Evolutionary conservation across 2,888 invertebrate species (phyloP).

Genomic region (Gandaritis pyraliata): DNA sequence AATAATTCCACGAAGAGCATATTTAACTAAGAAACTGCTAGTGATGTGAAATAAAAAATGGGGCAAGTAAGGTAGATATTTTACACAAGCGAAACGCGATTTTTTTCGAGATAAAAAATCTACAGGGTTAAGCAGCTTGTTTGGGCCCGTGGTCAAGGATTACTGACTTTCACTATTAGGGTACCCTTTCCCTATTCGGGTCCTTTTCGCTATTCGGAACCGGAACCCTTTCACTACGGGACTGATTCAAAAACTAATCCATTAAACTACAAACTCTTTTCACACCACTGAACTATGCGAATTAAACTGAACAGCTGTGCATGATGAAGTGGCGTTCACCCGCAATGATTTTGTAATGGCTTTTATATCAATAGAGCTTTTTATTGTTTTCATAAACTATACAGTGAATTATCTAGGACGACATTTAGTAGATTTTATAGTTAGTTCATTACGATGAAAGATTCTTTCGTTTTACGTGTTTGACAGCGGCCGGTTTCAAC

Average conservation of each 20-base stretch:
- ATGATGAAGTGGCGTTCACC: slow-evolving; percentile 17
- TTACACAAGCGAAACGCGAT: no score
- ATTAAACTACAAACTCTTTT: slow-evolving; percentile 28
- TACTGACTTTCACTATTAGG: slow-evolving; percentile 12
- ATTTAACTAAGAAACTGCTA: no score
- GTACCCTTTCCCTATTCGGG: not conserved
- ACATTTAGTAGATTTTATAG: slow-evolving; percentile 4
- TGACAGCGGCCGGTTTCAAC: no score
- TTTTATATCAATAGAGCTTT: slow-evolving; percentile 15
- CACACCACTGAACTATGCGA: slow-evolving; percentile 23
- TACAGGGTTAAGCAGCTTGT: slow-evolving; percentile 25
- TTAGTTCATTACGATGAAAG: not conserved
- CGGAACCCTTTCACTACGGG: slow-evolving; percentile 23
- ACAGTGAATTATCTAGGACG: not conserved
- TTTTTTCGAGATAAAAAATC: no score
- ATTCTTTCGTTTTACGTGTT: no score
- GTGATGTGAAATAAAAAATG: no score
- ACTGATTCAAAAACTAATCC: slow-evolving; percentile 33
- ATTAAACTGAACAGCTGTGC: slow-evolving; percentile 25
- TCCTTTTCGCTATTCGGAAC: not conserved
- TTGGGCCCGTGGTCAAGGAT: slow-evolving; percentile 19
- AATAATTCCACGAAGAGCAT: no score
- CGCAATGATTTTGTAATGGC: slow-evolving; percentile 24
- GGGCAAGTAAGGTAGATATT: no score
- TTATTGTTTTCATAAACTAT: slow-evolving; percentile 10